Percentiles rank a stretch among this genome's conserved stretches.
Conservation (phyloP, 1,140 invertebrate genomes). For the Drosophila cardini region DNA sequence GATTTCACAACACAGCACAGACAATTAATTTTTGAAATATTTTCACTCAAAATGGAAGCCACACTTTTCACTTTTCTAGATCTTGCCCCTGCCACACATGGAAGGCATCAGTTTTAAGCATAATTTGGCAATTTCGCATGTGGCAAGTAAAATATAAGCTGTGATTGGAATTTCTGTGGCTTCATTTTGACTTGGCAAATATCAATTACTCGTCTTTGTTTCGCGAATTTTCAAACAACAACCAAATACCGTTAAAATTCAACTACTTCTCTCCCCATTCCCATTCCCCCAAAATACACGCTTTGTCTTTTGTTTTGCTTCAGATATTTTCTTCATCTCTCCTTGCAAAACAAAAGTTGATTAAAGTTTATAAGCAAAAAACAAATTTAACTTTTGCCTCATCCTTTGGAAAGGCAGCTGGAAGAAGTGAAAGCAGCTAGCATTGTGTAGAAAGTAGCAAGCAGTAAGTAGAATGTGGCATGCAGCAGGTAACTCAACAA, state of each 20-base stretch:
- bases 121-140: not conserved
- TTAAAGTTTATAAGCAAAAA: conserved; percentile 74
- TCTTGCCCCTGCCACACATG: not conserved
- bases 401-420: conserved; percentile 45
- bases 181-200: conserved; percentile 40
- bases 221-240: conserved; percentile 56
- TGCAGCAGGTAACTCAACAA: conserved; percentile 31
- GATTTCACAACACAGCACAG: conserved; percentile 24
- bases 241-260: conserved; percentile 15
- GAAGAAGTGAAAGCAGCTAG: conserved; percentile 20
- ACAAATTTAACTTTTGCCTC: conserved; percentile 81
- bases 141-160: conserved; percentile 33
- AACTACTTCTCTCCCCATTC: not conserved
- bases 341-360: conserved; percentile 59
- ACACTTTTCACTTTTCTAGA: not conserved
- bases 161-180: conserved; percentile 37
- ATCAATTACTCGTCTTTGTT: conserved; percentile 71
- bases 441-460: not conserved
- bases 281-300: too few species aligned
- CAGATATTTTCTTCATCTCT: conserved; percentile 20
- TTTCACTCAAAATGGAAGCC: not conserved
- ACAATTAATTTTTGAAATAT: conserved; percentile 64
- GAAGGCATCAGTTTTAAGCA: too few species aligned
- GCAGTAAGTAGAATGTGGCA: not conserved
- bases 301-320: conserved; percentile 15